Evolutionary conservation across 2,888 invertebrate genomes (phyloP).

Genomic region (Eupeodes luniger): DNA sequence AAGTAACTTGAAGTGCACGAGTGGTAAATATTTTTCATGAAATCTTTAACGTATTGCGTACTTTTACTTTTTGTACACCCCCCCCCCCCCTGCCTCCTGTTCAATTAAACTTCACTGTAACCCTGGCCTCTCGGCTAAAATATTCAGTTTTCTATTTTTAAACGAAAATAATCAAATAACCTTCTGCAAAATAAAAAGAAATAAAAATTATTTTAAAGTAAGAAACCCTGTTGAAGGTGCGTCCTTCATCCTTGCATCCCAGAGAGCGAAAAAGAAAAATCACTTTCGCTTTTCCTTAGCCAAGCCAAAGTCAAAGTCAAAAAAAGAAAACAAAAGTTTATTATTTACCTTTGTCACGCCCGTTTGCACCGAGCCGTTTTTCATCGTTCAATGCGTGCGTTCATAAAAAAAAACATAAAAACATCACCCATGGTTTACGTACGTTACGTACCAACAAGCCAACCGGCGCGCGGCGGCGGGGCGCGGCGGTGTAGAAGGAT

Average conservation of each 20-base stretch:
- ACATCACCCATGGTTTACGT: conserved; percentile 20
- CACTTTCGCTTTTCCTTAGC: conserved; percentile 54
- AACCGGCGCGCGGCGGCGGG: not conserved
- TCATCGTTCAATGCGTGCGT: conserved; percentile 7
- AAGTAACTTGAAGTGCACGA: no score
- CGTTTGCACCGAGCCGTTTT: conserved; percentile 40
- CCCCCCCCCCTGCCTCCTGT: no score
- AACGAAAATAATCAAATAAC: not conserved
- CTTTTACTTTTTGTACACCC: not conserved
- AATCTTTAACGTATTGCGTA: not conserved
- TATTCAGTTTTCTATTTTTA: not conserved
- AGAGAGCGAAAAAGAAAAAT: conserved; percentile 30
- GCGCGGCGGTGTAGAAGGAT: not conserved
- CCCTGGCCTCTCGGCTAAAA: no score
- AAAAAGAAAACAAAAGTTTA: conserved; percentile 5
- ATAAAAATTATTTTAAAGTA: not conserved
- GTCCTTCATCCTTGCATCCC: conserved; percentile 14
- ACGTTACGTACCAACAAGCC: not conserved
- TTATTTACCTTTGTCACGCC: conserved; percentile 57
- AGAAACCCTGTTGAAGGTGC: conserved; percentile 6
- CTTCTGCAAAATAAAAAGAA: not conserved
- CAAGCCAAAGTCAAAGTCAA: not conserved
- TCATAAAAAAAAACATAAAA: conserved; percentile 40
- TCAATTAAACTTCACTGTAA: no score
- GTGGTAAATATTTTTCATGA: not conserved